Percentiles rank a stretch among this genome's conserved stretches.
Evolutionary conservation across 2,797 vertebrate species (phyloP).

Genomic region (Perdix hodgsoniae): DNA sequence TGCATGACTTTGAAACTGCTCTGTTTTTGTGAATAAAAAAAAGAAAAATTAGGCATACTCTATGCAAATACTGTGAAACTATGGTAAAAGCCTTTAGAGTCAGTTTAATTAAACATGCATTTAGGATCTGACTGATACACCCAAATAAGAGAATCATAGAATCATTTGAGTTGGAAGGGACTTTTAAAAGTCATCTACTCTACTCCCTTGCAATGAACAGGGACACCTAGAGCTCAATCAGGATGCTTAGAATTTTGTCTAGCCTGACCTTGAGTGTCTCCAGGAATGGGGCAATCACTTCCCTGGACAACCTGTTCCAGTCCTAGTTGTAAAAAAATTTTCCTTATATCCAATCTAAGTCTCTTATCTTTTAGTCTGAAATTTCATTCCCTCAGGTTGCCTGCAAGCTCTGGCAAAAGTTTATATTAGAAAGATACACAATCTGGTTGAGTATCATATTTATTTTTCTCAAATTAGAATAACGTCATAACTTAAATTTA

Average conservation of each 20-base stretch:
- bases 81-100: not conserved
- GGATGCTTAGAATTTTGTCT: no score
- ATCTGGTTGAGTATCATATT: not conserved
- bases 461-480: not conserved
- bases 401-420: not conserved
- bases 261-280: no score
- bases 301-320: no score
- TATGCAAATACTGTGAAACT: not conserved
- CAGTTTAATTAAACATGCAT: not conserved
- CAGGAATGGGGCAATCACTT: no score
- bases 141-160: no score
- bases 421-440: not conserved
- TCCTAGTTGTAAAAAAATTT: no score
- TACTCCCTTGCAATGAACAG: no score
- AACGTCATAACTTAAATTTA: not conserved
- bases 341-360: no score
- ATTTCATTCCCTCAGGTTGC: slow-evolving; percentile 4
- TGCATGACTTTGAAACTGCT: not conserved
- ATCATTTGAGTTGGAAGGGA: no score
- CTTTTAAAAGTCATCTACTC: no score
- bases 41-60: not conserved
- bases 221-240: no score
- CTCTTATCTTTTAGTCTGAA: not conserved
- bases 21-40: not conserved
- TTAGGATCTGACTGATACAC: not conserved